Base-by-base conservation (phyloP, 2,113 vertebrate genomes). In the Macquaria australasica region DNA sequence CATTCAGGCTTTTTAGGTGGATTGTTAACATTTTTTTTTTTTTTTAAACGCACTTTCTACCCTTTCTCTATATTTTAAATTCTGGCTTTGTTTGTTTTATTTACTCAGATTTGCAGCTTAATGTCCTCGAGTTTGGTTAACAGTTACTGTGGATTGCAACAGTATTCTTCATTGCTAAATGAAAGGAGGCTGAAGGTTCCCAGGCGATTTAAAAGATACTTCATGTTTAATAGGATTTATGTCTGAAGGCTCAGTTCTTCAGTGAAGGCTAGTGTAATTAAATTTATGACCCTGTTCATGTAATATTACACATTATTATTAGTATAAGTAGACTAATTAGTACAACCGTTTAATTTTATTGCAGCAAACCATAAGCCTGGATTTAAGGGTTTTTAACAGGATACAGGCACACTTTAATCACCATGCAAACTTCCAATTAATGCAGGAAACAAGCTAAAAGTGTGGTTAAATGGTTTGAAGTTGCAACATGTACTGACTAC, bases 201-300 rank as follows among this genome's bases (percentile, higher is more conserved):
- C 55, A n/a, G 73, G 64, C 53, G 51, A 80, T 81, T 80, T 69
- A 50, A 83, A 45, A 87, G 45, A 83, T 75, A 85, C 64, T 87
- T 85, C 23, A 83, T 73, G 77, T 86, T 80, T 87, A 87, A 90
- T 75, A 31, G 77, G 75, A 82, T 82, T 86, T 66, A 77, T 83
- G 67, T 81, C 79, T 83, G 81, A 87, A 83, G 89, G 85, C 89
- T 81, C 41, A n/a, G 68, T 81, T 88, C 78, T 76, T 86, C 48
- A 82, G 10, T 53, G 55, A 88, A 64, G 77, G 70, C 62, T 48
- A 45, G 28, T 55, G 58, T 84, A 89, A 88, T 87, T 86, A 86
- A 86, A 84, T 90, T 64, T 78, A 87, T 82, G 77, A 84, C 75
- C 82, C 88, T 59, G 72, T 50, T 91, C 69, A 77, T 87, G 80